These are phyloP conservation scores for Chloropsis cyanopogon DNA, from an alignment of 2,113 vertebrate species.

Conservation along the genomic window DNA sequence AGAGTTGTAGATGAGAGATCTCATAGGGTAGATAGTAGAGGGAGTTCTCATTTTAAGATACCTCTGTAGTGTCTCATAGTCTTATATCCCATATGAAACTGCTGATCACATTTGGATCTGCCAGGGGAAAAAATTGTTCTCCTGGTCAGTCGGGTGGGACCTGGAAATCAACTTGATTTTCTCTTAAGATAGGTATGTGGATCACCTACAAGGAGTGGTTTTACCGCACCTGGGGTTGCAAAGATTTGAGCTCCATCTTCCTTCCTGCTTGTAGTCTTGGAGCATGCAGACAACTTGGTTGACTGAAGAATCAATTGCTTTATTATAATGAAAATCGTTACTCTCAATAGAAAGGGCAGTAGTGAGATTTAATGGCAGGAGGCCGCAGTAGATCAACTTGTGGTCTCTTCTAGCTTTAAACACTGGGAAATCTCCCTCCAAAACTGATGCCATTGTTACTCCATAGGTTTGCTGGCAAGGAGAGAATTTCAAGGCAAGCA, in stretches of 20 bases:
- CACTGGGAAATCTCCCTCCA: constrained; percentile 1
- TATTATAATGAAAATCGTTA: not conserved
- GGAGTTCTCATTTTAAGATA: not conserved
- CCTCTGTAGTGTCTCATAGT: not conserved
- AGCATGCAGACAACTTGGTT: not conserved
- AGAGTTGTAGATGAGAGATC: not conserved
- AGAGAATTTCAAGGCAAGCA: constrained; percentile 19
- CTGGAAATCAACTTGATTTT: not conserved
- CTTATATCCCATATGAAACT: not conserved
- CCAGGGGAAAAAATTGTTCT: not conserved
- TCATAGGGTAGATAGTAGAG: not conserved
- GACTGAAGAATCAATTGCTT: not conserved
- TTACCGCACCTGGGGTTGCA: not conserved
- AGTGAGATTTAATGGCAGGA: not conserved
- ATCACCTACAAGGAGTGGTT: not conserved
- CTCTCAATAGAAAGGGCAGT: not conserved
- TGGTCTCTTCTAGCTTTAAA: not conserved
- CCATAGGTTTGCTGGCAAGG: constrained; percentile 53
- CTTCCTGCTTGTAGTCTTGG: not conserved
- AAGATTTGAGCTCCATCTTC: not conserved
- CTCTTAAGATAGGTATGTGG: not conserved
- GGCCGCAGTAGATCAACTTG: not conserved
- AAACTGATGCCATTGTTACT: constrained; percentile 14
- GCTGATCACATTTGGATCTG: not conserved
- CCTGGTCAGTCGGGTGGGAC: not conserved